A percentile compares a stretch with the other conserved stretches of the same genome.
phyloP scores from a whole-genome alignment of 2,797 vertebrate genomes.

The Microctenopoma steveboyesi region DNA sequence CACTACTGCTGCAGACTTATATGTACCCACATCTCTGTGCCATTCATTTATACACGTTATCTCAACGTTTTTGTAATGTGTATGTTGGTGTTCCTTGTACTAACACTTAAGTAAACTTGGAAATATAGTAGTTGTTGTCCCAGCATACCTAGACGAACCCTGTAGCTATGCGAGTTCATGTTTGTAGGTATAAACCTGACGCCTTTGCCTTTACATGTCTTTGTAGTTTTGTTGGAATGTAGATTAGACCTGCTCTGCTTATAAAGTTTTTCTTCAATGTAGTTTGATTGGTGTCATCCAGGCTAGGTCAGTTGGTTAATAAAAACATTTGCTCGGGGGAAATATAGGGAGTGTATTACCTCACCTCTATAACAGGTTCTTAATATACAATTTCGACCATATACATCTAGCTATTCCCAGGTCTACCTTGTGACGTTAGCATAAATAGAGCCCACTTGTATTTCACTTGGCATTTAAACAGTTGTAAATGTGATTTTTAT shows the following conservation, averaged over 20 bases:
- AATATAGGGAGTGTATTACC: slow-evolving; percentile 4
- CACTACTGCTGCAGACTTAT: slow-evolving; percentile 20
- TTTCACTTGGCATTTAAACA: not conserved
- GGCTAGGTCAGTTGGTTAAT: not conserved
- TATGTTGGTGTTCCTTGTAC: slow-evolving; percentile 9
- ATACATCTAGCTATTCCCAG: not conserved
- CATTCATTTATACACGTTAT: slow-evolving; percentile 28
- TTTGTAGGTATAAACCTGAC: slow-evolving; percentile 60
- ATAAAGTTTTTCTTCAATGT: slow-evolving; percentile 31
- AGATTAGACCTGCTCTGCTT: slow-evolving; percentile 51
- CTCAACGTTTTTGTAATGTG: not conserved
- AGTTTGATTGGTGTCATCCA: slow-evolving; percentile 22
- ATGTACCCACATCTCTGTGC: not conserved
- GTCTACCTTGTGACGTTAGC: not conserved
- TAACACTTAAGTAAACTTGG: slow-evolving; percentile 8
- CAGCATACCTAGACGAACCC: slow-evolving; percentile 33
- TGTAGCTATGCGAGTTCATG: slow-evolving; percentile 43
- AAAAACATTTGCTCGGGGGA: not conserved
- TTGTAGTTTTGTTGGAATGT: slow-evolving; percentile 58
- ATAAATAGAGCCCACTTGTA: slow-evolving; percentile 2
- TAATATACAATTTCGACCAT: not conserved
- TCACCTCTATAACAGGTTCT: not conserved
- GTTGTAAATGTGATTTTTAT: not conserved
- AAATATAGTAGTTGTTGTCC: slow-evolving; percentile 33
- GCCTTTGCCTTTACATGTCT: slow-evolving; percentile 47